Evolutionary conservation across 2,797 vertebrate genomes (phyloP), one percentile per base, ranked within the genome.

Genomic region (Danionella dracula): DNA sequence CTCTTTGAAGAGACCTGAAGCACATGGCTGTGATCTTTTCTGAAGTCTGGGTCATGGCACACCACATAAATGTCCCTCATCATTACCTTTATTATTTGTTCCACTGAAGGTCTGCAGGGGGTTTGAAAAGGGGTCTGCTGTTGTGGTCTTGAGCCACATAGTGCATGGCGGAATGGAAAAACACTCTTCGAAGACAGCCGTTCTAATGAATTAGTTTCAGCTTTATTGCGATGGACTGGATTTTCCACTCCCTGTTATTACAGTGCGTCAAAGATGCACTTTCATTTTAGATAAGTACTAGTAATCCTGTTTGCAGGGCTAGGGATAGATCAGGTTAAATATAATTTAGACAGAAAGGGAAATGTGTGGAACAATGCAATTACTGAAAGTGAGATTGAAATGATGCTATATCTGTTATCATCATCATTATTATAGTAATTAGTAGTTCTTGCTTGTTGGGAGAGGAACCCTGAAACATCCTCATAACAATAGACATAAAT

Each of bases 281-380:
- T 90, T 90, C 88, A 89, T 90, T 89, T 88, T 78, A 87, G 86
- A 88, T 89, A 91, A 89, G 88, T 87, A 88, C 82, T 81, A 81
- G 81, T 89, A 90, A 90, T 90, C 88, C 88, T 90, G 89, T 90
- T 89, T 89, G 87, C 73, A 15, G 83, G 81, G 83, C 82, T 75
- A 77, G 69, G 77, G 42, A 38, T 85, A 86, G 86, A 90, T 85
- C 82, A 88, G 84, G 87, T 86, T 88, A 86, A 90, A 90, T 89
- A 87, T 86, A 88, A 89, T 90, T 88, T 86, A 86, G 88, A 82
- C 82, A 86, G 85, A 90, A 86, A 88, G 76, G 85, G 85, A 89
- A 90, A 88, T 61, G 74, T 73, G 64, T 70, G 84, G 84, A 87
- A 87, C 85, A 88, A 85, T 87, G 81, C 86, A 87, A 90, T 90